Evolutionary conservation across 23 tunicate genomes (phyloP), one percentile per base, ranked within the genome.

Genomic region (Halocynthia roretzi): DNA sequence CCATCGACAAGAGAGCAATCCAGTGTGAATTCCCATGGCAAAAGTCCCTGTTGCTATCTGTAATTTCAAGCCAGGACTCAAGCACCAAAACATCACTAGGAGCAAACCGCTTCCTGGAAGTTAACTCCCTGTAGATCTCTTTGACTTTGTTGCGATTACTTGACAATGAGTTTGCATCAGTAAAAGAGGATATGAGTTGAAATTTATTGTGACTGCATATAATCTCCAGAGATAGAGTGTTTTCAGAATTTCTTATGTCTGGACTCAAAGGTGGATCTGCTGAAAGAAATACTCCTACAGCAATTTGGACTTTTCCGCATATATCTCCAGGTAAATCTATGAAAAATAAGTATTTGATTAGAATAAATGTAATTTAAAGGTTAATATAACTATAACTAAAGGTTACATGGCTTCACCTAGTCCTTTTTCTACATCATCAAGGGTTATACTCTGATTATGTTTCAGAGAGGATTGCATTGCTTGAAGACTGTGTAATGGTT

Each of bases 281-380:
- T 8, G 70, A 40, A 0, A 65, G 9, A 48, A 20, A 65, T 0
- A 65, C 19, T 20, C 5, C 70, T 8, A 15, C 78, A n/a, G 10
- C 8, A 21, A 74, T 56, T 10, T 54, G 55, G 20, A 74, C 63
- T 53, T 53, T 14, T 6, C 78, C 78, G 21, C 78, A 74, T 10
- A 74, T 54, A n/a, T 74, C 60, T 18, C 40, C 78, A 14, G 78
- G 56, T 20, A 65, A 10, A 0, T 65, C 70, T 65, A 15, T 58
- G 4, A 58, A 58, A 58, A 14, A 58, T 58, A 58, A 14, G 63
- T 14, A n/a, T 67, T 5, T 12, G 19, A 19, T 67, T 67, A 67
- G 4, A 12, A 11, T 5, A 4, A 67, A 67, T 17, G 15, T 17
- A 67, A 67, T 67, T 0, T 67, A 67, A 67, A 21, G 71, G 18